Base-by-base conservation (phyloP, 2,888 invertebrate species). In the Emmelina monodactyla region DNA sequence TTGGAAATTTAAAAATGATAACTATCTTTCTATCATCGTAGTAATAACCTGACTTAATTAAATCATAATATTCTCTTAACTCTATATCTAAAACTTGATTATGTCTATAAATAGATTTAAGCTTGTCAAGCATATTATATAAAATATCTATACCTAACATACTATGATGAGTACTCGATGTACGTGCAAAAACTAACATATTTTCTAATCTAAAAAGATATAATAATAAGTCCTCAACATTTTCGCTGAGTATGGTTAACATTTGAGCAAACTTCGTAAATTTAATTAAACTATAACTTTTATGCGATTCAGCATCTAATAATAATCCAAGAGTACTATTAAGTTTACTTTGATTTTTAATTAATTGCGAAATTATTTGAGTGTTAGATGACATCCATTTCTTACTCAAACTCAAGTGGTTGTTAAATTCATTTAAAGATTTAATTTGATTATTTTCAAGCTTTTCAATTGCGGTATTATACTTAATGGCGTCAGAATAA, bases 401-500 rank as follows among this genome's bases (percentile, higher is more conserved):
- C n/a, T n/a, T n/a, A n/a, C n/a, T n/a, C n/a, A n/a, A n/a, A n/a
- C n/a, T n/a, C n/a, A n/a, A n/a, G n/a, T n/a, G n/a, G n/a, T n/a
- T n/a, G n/a, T n/a, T n/a, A n/a, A n/a, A n/a, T n/a, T n/a, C n/a
- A n/a, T n/a, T n/a, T n/a, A n/a, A n/a, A n/a, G n/a, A n/a, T n/a
- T n/a, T n/a, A n/a, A 45, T 19, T 34, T 47, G 36, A 28, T 45
- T 46, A 32, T 35, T 31, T n/a, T 42, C 34, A n/a, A 49, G 22
- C 14, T 15, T 32, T 34, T 43, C 42, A 11, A 50, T 41, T 16
- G 46, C 47, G 14, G 44, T 29, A 29, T 51, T 35, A 29, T 47
- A 50, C 11, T 37, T 38, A 5, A 44, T 9, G 4, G 49, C 49
- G 22, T 50, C 50, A 7, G 38, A 37, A 16, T 43, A 41, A 32